Conservation (phyloP, 2,797 vertebrate genomes). For the Malurus leucopterus region DNA sequence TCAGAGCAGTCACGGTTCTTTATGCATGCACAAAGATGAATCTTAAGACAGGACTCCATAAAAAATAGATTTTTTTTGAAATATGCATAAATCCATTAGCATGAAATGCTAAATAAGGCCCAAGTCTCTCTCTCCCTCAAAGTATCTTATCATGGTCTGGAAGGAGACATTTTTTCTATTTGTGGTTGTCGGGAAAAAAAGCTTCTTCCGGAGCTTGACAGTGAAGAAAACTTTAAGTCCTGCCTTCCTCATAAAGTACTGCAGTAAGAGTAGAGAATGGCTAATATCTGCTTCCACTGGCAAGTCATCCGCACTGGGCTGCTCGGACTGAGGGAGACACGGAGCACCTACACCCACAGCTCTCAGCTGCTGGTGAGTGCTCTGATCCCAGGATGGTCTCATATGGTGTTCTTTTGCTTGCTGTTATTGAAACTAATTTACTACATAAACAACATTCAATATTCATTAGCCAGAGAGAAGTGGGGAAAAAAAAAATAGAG, state of each 20-base stretch:
- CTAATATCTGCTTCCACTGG: neutral
- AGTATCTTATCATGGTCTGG: rapidly evolving
- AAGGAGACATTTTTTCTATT: neutral
- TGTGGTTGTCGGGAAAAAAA: neutral
- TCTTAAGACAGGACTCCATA: neutral
- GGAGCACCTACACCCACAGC: neutral
- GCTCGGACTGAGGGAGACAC: neutral
- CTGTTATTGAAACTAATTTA: neutral
- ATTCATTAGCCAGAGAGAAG: neutral
- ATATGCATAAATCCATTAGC: neutral
- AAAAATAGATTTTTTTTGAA: neutral
- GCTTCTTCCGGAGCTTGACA: neutral
- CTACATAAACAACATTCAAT: neutral
- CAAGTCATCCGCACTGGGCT: neutral
- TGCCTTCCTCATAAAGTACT: neutral
- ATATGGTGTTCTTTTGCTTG: neutral
- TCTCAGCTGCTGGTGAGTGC: neutral
- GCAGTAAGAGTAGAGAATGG: neutral
- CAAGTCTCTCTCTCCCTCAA: neutral
- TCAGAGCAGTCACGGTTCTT: neutral
- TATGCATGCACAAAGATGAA: neutral
- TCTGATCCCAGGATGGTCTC: neutral
- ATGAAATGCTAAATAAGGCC: neutral
- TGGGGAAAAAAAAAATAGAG: neutral
- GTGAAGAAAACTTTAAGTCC: neutral